Evolutionary conservation across 1,140 invertebrate genomes (phyloP).

Genomic region (Rhizoglyphus robini): DNA sequence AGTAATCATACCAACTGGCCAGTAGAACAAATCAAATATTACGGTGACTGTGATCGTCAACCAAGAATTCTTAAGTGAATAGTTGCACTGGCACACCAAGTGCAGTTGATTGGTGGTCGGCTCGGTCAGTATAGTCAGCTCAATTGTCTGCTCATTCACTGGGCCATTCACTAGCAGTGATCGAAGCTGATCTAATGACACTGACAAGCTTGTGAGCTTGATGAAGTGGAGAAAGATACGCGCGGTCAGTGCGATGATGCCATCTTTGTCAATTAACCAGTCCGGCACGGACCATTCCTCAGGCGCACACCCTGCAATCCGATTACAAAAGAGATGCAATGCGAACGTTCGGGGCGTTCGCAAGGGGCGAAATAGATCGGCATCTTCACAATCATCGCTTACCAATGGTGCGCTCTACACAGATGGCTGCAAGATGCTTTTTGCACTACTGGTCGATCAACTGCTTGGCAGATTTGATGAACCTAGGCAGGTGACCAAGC

Average conservation of each 20-base stretch:
- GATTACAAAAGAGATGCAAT: neutral
- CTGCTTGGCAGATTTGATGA: neutral
- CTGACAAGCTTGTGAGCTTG: too few relatives aligned
- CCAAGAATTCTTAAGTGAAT: neutral
- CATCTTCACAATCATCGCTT: neutral
- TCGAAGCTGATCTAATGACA: neutral
- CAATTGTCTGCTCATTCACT: neutral
- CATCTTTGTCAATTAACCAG: neutral
- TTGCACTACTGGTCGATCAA: neutral
- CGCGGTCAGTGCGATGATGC: conserved; percentile 5
- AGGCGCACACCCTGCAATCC: neutral
- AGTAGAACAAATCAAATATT: neutral
- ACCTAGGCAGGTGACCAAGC: neutral
- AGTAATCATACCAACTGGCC: neutral
- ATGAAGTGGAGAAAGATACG: conserved; percentile 11
- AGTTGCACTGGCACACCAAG: neutral
- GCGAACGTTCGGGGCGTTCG: neutral
- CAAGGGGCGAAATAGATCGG: too few relatives aligned
- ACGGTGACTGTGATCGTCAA: neutral
- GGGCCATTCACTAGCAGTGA: neutral
- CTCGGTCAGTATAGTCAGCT: neutral
- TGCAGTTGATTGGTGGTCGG: neutral
- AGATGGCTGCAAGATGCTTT: neutral
- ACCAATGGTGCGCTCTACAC: neutral
- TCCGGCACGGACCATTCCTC: neutral